Evolutionary conservation across 2,888 invertebrate genomes (phyloP).

Genomic region (Nymphalis polychloros): DNA sequence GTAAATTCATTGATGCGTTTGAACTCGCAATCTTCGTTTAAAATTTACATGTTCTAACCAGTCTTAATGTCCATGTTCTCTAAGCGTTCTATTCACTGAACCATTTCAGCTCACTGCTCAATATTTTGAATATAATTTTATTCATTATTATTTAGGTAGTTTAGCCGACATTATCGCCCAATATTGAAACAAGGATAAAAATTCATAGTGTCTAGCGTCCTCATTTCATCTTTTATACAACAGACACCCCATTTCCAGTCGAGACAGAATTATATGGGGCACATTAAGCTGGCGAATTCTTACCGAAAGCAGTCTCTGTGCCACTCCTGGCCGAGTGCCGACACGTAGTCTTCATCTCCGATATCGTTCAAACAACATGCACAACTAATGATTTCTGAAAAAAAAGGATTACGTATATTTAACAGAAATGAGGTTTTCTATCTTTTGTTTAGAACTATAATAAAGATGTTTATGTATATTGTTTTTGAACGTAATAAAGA

Average conservation of each 20-base stretch:
- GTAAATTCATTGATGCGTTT: too few relatives aligned
- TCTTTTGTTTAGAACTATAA: too few relatives aligned
- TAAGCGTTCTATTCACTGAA: too few relatives aligned
- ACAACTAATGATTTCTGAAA: conserved; percentile 77
- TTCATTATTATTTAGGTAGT: too few relatives aligned
- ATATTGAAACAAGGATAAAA: neutral
- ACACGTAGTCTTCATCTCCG: conserved; percentile 89
- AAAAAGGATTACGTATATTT: neutral
- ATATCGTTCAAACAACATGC: conserved; percentile 89
- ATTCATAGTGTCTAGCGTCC: neutral
- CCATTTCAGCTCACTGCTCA: too few relatives aligned
- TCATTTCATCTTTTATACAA: neutral
- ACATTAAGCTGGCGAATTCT: conserved; percentile 35
- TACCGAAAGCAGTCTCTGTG: conserved; percentile 94
- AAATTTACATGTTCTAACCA: too few relatives aligned
- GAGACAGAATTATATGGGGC: conserved; percentile 15
- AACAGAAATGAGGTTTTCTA: neutral
- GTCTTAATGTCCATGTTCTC: too few relatives aligned
- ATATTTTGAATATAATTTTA: too few relatives aligned
- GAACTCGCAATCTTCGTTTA: too few relatives aligned
- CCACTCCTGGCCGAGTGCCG: conserved; percentile 92
- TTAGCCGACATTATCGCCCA: too few relatives aligned
- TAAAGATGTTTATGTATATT: too few relatives aligned
- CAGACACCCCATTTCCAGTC: neutral
- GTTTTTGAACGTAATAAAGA: too few relatives aligned